Evolutionary conservation across 2,113 vertebrate species (phyloP), one percentile per base, ranked within the genome.

Genomic region (Caracal caracal): DNA sequence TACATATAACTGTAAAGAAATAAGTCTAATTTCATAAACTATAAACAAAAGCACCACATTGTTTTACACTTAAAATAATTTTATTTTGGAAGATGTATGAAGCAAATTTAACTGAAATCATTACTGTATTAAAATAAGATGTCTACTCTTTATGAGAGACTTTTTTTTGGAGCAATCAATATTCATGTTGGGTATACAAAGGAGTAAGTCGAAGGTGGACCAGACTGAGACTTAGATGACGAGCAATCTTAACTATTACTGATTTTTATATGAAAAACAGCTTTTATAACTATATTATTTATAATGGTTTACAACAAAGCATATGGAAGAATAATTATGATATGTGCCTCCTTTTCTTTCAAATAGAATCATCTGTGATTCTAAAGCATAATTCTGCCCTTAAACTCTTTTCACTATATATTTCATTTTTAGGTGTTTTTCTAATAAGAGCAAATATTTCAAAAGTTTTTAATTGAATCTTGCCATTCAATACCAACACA

Each of bases 391-490:
- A 90, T 65, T 85, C 40, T 88, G 17, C 24, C 28, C 4, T 81
- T 73, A 78, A 17, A 53, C 0, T 33, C 6, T 51, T 82, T 7
- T 82, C 5, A 35, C 0, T 70, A 76, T 33, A 22, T 3, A 75
- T 82, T 73, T 78, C 17, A 95, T n/a, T 81, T 78, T 94, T 35
- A 75, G 17, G 3, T 47, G 15, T 10, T 49, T 85, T 91, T 85
- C 40, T 65, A 53, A 94, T 56, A 86, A 88, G 0, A 85, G 3
- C 33, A 95, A 83, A 73, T 93, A 94, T 78, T 43, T 94, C 35
- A 81, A 88, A 96, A 59, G 51, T 2, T 17, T 94, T 92, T 71
- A 87, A 47, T 3, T 66, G 12, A 94, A 65, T 51, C 8, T 83
- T 95, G 10, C 13, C 43, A 28, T 88, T 76, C 63, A 80, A 24